Conservation (phyloP, 2,888 invertebrate genomes). For the Mellilla xanthometata region DNA sequence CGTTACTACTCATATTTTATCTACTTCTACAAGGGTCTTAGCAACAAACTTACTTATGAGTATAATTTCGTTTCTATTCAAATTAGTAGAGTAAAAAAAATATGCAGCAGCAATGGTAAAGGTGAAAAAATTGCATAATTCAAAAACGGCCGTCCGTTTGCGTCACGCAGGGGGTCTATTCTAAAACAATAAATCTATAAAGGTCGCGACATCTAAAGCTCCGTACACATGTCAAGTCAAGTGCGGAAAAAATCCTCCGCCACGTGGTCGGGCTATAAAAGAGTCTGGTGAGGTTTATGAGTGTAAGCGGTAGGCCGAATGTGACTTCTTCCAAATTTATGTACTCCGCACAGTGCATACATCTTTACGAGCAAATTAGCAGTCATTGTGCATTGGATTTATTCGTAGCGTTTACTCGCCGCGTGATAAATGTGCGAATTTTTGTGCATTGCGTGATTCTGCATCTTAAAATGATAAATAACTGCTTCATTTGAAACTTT, state of each 20-base stretch:
- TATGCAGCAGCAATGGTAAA: too few relatives aligned
- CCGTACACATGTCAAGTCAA: constrained; percentile 75
- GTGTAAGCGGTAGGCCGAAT: constrained; percentile 79
- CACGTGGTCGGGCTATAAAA: constrained; percentile 81
- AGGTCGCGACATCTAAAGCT: constrained; percentile 56
- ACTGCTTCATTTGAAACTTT: constrained; percentile 21
- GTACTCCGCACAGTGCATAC: constrained; percentile 70
- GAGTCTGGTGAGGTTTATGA: constrained; percentile 79
- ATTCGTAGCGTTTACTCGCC: constrained; percentile 58
- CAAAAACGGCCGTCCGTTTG: constrained; percentile 16
- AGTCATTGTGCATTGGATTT: constrained; percentile 78
- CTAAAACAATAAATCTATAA: constrained; percentile 75
- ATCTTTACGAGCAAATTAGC: constrained; percentile 81
- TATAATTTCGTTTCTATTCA: too few relatives aligned
- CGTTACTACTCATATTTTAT: not conserved
- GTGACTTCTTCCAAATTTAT: constrained; percentile 74
- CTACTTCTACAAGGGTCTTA: too few relatives aligned
- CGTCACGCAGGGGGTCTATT: constrained; percentile 58
- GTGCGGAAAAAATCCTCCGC: constrained; percentile 75
- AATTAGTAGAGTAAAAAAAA: too few relatives aligned
- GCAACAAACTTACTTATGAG: too few relatives aligned
- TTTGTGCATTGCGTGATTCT: constrained; percentile 40
- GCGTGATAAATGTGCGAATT: constrained; percentile 75
- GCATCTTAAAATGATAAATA: constrained; percentile 25
- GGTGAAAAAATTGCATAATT: constrained; percentile 34